These are phyloP conservation scores for Rhyzopertha dominica DNA, from an alignment of 1,140 invertebrate genomes.

Conservation along the genomic window DNA sequence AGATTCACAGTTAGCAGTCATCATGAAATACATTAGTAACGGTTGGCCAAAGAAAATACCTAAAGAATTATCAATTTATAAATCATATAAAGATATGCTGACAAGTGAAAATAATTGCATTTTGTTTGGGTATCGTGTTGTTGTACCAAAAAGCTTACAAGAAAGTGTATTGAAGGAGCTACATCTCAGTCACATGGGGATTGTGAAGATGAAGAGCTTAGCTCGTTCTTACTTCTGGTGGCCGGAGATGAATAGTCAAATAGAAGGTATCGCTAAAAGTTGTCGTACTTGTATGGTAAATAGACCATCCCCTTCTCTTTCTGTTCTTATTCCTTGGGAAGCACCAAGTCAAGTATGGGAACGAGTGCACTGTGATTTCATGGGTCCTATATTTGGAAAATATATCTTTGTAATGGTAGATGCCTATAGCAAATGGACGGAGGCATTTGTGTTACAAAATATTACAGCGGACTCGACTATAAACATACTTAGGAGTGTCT, in stretches of 20 bases:
- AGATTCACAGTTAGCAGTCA: conserved; percentile 12
- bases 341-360: conserved; percentile 40
- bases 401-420: conserved; percentile 30
- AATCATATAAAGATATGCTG: no score
- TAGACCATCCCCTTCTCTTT: conserved; percentile 26
- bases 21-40: conserved; percentile 20
- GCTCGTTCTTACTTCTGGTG: conserved; percentile 47
- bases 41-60: conserved; percentile 22
- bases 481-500: conserved; percentile 13
- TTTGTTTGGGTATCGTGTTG: conserved; percentile 32
- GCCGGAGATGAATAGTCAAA: conserved; percentile 43
- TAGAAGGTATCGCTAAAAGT: conserved; percentile 10
- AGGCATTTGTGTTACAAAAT: conserved; percentile 21
- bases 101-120: no score
- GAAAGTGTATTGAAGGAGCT: conserved; percentile 38
- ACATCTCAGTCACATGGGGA: conserved; percentile 45
- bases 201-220: conserved; percentile 45
- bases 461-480: conserved; percentile 23
- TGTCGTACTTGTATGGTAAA: conserved; percentile 26
- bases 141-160: conserved; percentile 41
- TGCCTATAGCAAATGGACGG: conserved; percentile 37
- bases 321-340: conserved; percentile 35
- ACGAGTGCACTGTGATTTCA: conserved; percentile 38
- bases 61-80: no score
- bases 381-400: conserved; percentile 32